Evolutionary conservation across 2,113 vertebrate species (phyloP).

Genomic region (Spea bombifrons): DNA sequence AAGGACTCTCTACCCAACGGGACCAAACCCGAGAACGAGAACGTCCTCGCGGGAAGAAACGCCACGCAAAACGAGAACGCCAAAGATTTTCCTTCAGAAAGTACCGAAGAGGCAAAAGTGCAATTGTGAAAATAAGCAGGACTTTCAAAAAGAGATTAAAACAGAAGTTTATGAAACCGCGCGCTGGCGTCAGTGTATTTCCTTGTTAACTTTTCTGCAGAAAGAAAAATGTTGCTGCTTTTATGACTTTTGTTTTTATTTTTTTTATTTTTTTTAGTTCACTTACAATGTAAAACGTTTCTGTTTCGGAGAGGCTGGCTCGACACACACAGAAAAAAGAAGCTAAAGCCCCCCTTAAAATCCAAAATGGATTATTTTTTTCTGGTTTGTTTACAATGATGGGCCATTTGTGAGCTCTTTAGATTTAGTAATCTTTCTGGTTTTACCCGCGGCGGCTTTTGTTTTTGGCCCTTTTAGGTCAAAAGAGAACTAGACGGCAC

Average conservation of each 20-base stretch:
- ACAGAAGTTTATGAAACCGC: constrained; percentile 60
- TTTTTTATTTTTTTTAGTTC: constrained; percentile 67
- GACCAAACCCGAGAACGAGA: constrained; percentile 60
- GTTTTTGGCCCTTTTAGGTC: background rate
- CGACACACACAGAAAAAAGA: background rate
- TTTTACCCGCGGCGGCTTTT: too few species aligned
- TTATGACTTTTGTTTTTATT: constrained; percentile 51
- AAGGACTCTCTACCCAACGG: constrained; percentile 69
- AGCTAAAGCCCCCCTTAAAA: background rate
- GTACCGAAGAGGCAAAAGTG: constrained; percentile 53
- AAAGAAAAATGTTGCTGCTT: constrained; percentile 72
- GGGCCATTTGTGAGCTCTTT: too few species aligned
- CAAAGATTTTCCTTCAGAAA: constrained; percentile 72
- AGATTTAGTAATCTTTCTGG: too few species aligned
- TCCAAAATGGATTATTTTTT: too few species aligned
- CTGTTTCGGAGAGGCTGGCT: constrained; percentile 71
- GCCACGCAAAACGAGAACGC: constrained; percentile 68
- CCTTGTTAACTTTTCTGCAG: constrained; percentile 66
- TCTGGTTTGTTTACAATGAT: too few species aligned
- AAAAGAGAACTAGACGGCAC: background rate
- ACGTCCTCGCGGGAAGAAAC: constrained; percentile 58
- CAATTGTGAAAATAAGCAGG: constrained; percentile 62
- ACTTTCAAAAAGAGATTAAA: constrained; percentile 62
- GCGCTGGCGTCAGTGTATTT: constrained; percentile 61
- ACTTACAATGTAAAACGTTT: constrained; percentile 70